Evolutionary conservation across 1,140 invertebrate species (phyloP), one percentile per base, ranked within the genome.

Genomic region (Listronotus bonariensis): DNA sequence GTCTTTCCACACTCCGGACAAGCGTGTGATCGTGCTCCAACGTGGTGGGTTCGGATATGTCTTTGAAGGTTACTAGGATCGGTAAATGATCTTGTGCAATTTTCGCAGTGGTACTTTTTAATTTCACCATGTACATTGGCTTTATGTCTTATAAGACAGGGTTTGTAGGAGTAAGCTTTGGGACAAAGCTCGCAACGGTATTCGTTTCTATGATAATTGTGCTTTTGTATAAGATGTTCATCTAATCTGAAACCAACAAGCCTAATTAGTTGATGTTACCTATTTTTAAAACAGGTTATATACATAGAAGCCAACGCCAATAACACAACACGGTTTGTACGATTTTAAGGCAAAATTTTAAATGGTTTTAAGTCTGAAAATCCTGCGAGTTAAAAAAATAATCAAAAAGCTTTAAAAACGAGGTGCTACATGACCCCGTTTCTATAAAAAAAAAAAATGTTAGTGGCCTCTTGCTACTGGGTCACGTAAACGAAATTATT

Each of bases 1-100:
- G 96, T 97, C 83, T 99, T 99, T 57, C 96, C 97, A 81, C 97
- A 99, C 82, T 98, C 95, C 49, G 90, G 88, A 79, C 97, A 99
- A 56, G 95, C 94, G 86, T 99, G 96, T 73, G 91, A 91, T 72
- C 95, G 85, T 5, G 94, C 93, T 12, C 95, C 95, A 15, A 92
- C 89, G 89, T 97, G 95, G 77, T 94, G 89, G 41, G 90, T 89
- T 72, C 95, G 86, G 77, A 98, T 97, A 84, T 98, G 96, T 66
- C 95, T 88, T 82, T 98, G 95, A 60, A 98, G 86, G 82, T 96
- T 96, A 80, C 92, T 94, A 69, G 95, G 92, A 85, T 98, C 95
- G 67, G 93, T 92, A 84, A 97, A 98, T 72, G 92, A 88, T 85
- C 95, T 96, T 67, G 91, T 87, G 77, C 96, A 98, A 78, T 96